These are phyloP conservation scores for Gnatocerus cornutus DNA, from an alignment of 2,888 invertebrate species.

Conservation along the genomic window DNA sequence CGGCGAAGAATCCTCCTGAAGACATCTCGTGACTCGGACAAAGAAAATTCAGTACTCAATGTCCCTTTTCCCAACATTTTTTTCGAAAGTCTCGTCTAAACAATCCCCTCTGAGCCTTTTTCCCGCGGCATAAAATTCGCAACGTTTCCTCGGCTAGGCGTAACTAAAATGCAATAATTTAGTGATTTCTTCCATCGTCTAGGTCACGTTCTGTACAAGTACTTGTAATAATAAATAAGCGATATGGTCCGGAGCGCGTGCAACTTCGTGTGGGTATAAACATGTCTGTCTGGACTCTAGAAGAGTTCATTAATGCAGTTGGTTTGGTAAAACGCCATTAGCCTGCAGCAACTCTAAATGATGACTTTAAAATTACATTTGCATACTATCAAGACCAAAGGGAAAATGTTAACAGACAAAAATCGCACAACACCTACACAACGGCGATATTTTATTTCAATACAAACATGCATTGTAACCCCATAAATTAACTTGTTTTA, in stretches of 20 bases:
- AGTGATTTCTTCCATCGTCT: conserved; percentile 68
- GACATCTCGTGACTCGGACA: too few relatives aligned
- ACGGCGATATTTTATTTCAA: conserved; percentile 27
- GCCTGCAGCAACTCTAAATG: conserved; percentile 68
- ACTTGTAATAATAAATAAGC: conserved; percentile 70
- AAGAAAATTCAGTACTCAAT: too few relatives aligned
- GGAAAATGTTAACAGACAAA: conserved; percentile 35
- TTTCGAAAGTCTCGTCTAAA: too few relatives aligned
- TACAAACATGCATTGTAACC: conserved; percentile 20
- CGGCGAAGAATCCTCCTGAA: too few relatives aligned
- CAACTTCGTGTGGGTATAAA: conserved; percentile 70
- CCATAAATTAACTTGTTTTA: conserved; percentile 13
- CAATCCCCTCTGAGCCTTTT: too few relatives aligned
- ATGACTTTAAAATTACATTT: conserved; percentile 71
- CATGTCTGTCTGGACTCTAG: conserved; percentile 69
- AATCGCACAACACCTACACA: conserved; percentile 36
- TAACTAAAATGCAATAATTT: conserved; percentile 66
- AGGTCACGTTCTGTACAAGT: conserved; percentile 69
- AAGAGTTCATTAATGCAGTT: conserved; percentile 71
- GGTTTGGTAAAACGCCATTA: conserved; percentile 69
- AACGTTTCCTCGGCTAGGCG: conserved; percentile 44
- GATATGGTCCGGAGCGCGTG: conserved; percentile 71
- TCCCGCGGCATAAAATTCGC: too few relatives aligned
- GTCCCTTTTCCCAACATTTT: too few relatives aligned
- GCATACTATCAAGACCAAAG: conserved; percentile 60